Conservation (phyloP, 1,140 invertebrate species). For the Aradophagus sp. region DNA sequence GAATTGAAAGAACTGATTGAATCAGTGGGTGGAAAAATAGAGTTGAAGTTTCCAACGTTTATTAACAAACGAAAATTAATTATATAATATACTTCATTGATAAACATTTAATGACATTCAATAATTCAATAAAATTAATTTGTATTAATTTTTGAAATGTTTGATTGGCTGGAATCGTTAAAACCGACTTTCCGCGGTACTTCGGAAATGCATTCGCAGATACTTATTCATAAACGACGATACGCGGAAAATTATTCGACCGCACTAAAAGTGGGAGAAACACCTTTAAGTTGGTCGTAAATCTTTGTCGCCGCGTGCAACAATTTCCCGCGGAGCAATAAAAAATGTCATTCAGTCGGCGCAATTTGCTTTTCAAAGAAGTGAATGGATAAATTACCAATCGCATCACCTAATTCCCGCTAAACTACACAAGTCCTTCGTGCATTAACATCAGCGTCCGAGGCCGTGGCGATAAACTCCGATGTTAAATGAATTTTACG, state of each 20-base stretch:
- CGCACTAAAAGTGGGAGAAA: conserved; percentile 3
- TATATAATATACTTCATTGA: no score
- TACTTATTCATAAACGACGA: no score
- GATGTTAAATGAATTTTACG: conserved; percentile 7
- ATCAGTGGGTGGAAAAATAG: no score
- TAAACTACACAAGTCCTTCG: conserved; percentile 19
- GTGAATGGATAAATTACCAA: conserved; percentile 19
- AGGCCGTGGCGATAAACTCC: conserved; percentile 15
- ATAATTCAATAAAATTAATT: no score
- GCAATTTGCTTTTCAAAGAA: conserved; percentile 29
- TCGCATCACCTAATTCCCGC: conserved; percentile 23
- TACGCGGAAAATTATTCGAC: conserved; percentile 18
- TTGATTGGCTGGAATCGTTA: no score
- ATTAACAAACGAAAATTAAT: no score
- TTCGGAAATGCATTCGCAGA: no score
- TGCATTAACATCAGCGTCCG: conserved; percentile 11
- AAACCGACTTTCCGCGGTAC: no score
- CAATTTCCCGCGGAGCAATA: conserved; percentile 32
- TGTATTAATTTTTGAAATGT: no score
- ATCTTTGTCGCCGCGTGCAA: conserved; percentile 26
- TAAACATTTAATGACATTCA: no score
- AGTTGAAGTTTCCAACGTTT: no score
- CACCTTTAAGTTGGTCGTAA: conserved; percentile 26
- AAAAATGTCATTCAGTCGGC: conserved; percentile 16
- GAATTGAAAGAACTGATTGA: no score